Evolutionary conservation across 2,888 invertebrate species (phyloP), one percentile per base, ranked within the genome.

Genomic region (Galerucella pusilla): DNA sequence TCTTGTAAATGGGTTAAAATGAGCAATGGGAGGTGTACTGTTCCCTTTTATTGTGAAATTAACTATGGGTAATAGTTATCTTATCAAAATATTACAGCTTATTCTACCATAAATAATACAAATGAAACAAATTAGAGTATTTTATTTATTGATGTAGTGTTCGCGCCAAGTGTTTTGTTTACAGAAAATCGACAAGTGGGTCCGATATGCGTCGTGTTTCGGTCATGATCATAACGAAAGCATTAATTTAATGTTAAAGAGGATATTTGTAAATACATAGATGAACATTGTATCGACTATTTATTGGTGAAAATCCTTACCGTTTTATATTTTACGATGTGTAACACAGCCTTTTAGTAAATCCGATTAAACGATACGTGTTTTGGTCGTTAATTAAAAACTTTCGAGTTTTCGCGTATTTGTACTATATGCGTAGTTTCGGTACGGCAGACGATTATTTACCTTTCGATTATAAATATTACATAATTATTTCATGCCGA

Each of bases 401-500:
- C 80, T 84, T 86, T 85, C 85, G 86, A 74, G 80, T 79, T 84
- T 86, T 85, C 86, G 85, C 84, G 85, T 82, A 84, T 86, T 87
- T 87, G 87, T 87, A 87, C 87, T 87, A 85, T 86, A 82, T 79
- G 85, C 84, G 84, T 84, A 85, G 83, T 85, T 85, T 84, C 85
- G 85, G 82, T 86, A 85, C 85, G 85, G 82, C 84, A 83, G 83
- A 86, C 85, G 86, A 80, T 81, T 84, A 79, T 79, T 78, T 81
- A 80, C 79, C 75, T 76, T 79, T 75, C 82, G 82, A 81, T 80
- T 85, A 85, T 85, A 80, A 79, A 85, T 85, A 86, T 87, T 87
- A 87, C 86, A 87, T 87, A 87, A 86, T 87, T 87, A 84, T 85
- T 85, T 82, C 78, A 79, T 82, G 86, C 86, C 87, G 87, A 86